phyloP scores from a whole-genome alignment of 2,797 vertebrate genomes.

The Takifugu rubripes region DNA sequence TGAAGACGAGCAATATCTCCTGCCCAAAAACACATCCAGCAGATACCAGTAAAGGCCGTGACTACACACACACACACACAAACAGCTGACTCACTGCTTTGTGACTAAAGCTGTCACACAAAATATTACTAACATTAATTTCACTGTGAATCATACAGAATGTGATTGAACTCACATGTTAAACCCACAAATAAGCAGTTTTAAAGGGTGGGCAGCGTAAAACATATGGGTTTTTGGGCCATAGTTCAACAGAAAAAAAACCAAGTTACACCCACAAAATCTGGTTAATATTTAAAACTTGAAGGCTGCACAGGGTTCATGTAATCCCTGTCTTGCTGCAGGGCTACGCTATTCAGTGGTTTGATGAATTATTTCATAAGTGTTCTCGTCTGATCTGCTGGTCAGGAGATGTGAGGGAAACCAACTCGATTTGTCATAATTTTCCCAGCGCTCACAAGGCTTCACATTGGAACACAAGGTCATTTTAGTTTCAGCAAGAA shows the following conservation, averaged over 20 bases:
- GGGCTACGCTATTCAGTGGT: background rate
- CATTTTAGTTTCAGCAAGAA: background rate
- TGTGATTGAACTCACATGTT: too few species aligned
- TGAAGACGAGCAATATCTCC: conserved; percentile 14
- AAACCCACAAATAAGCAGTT: background rate
- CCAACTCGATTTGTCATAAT: background rate
- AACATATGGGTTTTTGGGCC: background rate
- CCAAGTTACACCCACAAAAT: background rate
- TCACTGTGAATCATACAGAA: background rate
- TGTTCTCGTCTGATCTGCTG: background rate
- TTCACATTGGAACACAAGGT: background rate
- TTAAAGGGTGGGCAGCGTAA: background rate
- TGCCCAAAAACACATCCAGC: background rate
- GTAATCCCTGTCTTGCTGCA: background rate
- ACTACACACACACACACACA: background rate
- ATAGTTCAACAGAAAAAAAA: background rate
- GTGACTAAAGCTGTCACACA: conserved; percentile 7
- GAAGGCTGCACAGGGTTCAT: background rate
- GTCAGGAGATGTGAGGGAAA: background rate
- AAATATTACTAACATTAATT: conserved; percentile 17
- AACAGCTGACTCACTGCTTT: conserved; percentile 23
- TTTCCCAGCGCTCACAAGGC: background rate
- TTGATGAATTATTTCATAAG: background rate
- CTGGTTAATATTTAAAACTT: background rate
- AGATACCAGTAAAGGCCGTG: background rate